Evolutionary conservation across 2,888 invertebrate species (phyloP).

Genomic region (Caenorhabditis sp.): DNA sequence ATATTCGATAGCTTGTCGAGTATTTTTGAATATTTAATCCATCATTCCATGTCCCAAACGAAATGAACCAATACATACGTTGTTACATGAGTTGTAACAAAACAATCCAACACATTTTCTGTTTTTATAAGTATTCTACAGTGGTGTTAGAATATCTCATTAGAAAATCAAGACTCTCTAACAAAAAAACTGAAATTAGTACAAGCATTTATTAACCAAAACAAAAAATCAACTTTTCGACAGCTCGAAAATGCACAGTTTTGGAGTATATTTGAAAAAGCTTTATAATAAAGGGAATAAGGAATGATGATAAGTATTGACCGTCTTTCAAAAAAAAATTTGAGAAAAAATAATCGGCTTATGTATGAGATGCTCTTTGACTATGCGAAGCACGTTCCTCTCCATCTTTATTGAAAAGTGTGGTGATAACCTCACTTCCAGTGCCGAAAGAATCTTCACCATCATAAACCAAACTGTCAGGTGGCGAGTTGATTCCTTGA

Average conservation of each 20-base stretch:
- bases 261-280: constrained; percentile 1
- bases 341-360: background rate
- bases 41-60: no score
- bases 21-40: no score
- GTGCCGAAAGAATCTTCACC: constrained; percentile 70
- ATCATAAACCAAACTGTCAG: constrained; percentile 69
- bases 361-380: constrained; percentile 54
- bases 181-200: background rate
- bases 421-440: constrained; percentile 70
- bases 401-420: constrained; percentile 70
- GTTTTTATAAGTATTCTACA: no score
- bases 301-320: background rate
- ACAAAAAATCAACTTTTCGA: background rate
- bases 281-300: background rate
- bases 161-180: no score
- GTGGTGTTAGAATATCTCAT: no score
- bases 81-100: no score
- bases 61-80: no score
- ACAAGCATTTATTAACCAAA: background rate
- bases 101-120: no score
- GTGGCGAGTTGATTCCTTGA: constrained; percentile 67
- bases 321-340: background rate
- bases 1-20: no score
- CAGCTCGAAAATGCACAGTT: constrained; percentile 3
- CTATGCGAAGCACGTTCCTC: constrained; percentile 70